A percentile compares a stretch with the other conserved stretches of the same genome.
Evolutionary conservation across 2,113 vertebrate genomes (phyloP).

Genomic region (Brienomyrus brachyistius): DNA sequence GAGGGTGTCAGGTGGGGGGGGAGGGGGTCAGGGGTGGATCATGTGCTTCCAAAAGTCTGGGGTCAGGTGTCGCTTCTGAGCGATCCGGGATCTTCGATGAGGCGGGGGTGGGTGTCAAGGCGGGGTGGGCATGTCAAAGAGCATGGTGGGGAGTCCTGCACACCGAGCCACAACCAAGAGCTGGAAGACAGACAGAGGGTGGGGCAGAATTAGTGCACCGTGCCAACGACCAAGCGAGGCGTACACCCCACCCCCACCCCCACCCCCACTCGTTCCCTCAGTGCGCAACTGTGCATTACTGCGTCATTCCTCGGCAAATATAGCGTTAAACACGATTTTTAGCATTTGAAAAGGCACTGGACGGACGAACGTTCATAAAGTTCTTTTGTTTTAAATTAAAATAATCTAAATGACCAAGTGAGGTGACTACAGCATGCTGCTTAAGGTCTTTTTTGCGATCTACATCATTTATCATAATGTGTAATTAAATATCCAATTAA

Average conservation of each 20-base stretch:
- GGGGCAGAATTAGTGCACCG: not conserved
- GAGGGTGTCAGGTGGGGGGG: slow-evolving; percentile 10
- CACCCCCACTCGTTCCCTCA: not conserved
- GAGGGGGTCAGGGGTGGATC: not conserved
- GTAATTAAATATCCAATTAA: slow-evolving; percentile 2
- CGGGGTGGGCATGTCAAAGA: slow-evolving; percentile 34
- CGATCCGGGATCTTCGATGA: slow-evolving; percentile 46
- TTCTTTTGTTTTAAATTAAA: not conserved
- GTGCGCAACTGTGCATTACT: not conserved
- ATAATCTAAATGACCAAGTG: not conserved
- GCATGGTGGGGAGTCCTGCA: slow-evolving; percentile 26
- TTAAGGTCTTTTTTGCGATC: not conserved
- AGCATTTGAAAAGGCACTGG: not conserved
- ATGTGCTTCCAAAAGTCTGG: slow-evolving; percentile 37
- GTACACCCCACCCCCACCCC: not conserved
- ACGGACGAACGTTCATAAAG: not conserved
- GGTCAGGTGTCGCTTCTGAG: slow-evolving; percentile 35
- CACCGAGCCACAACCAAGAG: slow-evolving; percentile 53
- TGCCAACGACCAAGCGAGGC: not conserved
- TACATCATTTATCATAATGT: not conserved
- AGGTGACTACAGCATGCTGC: not conserved
- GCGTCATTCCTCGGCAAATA: not conserved
- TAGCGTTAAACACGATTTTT: not conserved
- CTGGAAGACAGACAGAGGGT: slow-evolving; percentile 18
- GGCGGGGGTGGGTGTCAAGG: not conserved